Evolutionary conservation across 2,797 vertebrate genomes (phyloP).

Genomic region (Iguana delicatissima): DNA sequence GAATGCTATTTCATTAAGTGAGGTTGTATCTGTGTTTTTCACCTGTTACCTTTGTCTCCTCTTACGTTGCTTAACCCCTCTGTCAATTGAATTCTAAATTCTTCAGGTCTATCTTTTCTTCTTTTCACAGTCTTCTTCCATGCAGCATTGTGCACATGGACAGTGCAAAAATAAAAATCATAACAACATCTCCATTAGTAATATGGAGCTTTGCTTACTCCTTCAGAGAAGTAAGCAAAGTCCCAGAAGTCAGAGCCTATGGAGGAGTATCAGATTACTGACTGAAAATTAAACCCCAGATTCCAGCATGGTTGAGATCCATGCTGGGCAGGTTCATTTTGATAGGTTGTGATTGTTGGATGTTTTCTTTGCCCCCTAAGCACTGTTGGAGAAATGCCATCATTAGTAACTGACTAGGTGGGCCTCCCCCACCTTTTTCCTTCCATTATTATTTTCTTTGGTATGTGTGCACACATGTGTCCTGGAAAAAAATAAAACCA

Average conservation of each 20-base stretch:
- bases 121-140: not conserved
- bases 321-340: slow-evolving; percentile 57
- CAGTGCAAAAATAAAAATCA: not conserved
- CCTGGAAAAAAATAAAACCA: slow-evolving; percentile 43
- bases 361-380: slow-evolving; percentile 37
- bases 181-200: slow-evolving; percentile 21
- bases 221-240: slow-evolving; percentile 27
- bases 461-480: rapidly evolving
- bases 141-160: not conserved
- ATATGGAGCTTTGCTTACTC: slow-evolving; percentile 16
- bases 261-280: slow-evolving; percentile 57
- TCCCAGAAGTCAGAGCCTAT: slow-evolving; percentile 37
- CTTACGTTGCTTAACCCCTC: not conserved
- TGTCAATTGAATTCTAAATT: too few species aligned
- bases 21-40: too few species aligned
- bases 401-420: slow-evolving; percentile 20
- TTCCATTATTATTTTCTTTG: slow-evolving; percentile 31
- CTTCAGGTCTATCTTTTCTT: not conserved
- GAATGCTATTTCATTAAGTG: too few species aligned
- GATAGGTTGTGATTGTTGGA: slow-evolving; percentile 52
- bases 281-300: slow-evolving; percentile 58
- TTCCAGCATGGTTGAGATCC: not conserved
- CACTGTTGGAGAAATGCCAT: slow-evolving; percentile 10
- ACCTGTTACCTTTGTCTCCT: too few species aligned
- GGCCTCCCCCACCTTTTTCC: not conserved